Evolutionary conservation across 1,140 invertebrate species (phyloP), one percentile per base, ranked within the genome.

Genomic region (Paralvinella palmiformis): DNA sequence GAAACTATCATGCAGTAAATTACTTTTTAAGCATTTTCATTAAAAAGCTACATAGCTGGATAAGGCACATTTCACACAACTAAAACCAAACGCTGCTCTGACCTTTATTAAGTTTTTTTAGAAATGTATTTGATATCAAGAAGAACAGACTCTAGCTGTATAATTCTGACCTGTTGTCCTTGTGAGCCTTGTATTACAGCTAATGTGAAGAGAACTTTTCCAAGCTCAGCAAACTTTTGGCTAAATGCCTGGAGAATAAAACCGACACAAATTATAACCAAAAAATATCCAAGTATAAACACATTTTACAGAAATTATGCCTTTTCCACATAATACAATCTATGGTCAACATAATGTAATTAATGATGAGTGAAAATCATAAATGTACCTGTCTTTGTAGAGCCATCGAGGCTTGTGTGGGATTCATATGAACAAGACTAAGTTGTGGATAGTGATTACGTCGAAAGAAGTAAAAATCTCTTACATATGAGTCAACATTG

Each of bases 381-480:
- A 10, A 1, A 33, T 64, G 59, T 37, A 79, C 78, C 76, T 97
- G 92, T 70, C 88, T 87, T 77, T 99, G 94, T 15, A 98, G 78
- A 10, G 92, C 92, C 72, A 91, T 86, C 72, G 92, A 92, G 0
- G 96, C 96, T 67, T 92, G 88, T 32, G 92, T 88, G 0, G 91
- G 89, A 73, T 93, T 88, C 90, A 98, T 93, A 66, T 94, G 88
- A 17, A 96, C 88, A n/a, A 99, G 81, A 67, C 91, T 90, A 33
- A 99, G 82, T 80, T 99, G 94, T 0, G 97, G 96, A 80, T 98
- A 98, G 76, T 97, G 94, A 0, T 95, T 96, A 24, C 97, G 85
- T 76, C 98, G 96, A 81, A 99, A 99, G 80, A 98, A 99, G 79
- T 99, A 99, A 78, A 95, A 93, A 75, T 99, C 97, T 55, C 97